Base-by-base conservation (phyloP, 2,113 vertebrate species). In the Platichthys flesus region DNA sequence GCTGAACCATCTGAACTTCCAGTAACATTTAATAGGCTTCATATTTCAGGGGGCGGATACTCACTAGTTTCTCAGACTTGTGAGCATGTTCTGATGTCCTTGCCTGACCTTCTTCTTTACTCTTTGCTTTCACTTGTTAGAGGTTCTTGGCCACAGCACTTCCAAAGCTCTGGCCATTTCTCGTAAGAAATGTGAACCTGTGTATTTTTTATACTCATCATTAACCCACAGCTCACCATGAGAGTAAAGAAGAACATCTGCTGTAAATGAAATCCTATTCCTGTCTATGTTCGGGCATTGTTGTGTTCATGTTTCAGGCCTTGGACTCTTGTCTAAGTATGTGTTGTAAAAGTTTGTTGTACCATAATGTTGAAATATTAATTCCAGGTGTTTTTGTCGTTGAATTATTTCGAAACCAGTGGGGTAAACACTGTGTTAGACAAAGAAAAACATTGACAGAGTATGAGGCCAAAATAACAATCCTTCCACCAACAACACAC, bases 31-130 rank as follows among this genome's bases (percentile, higher is more conserved):
- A 74, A 80, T 51, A 78, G 78, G 77, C 74, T 62, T 92, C 89
- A 72, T 73, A 28, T 90, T 90, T 71, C 83, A 91, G 89, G 62
- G 61, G 57, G 86, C 83, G 20, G 82, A 63, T 58, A 75, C 67
- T 57, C 20, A 9, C 54, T 47, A 63, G 65, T 81, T 81, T 82
- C 59, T 65, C 28, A 9, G 52, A 81, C 56, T 60, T 82, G 57
- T 74, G 68, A 69, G 40, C 58, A 51, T 64, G 62, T 58, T 83
- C 60, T 49, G 21, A 62, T 58, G 47, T 85, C 66, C 54, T 9
- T 66, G 57, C 23, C 55, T 83, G 81, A 79, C 75, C 65, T 71
- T 85, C 68, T 74, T 31, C 60, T 74, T 72, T 65, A 59, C 74
- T 42, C 67, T 13, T 76, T 81, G 65, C 71, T 87, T 76, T 45